These are phyloP conservation scores for Zophobas morio DNA, from an alignment of 1,140 invertebrate genomes.

Conservation along the genomic window DNA sequence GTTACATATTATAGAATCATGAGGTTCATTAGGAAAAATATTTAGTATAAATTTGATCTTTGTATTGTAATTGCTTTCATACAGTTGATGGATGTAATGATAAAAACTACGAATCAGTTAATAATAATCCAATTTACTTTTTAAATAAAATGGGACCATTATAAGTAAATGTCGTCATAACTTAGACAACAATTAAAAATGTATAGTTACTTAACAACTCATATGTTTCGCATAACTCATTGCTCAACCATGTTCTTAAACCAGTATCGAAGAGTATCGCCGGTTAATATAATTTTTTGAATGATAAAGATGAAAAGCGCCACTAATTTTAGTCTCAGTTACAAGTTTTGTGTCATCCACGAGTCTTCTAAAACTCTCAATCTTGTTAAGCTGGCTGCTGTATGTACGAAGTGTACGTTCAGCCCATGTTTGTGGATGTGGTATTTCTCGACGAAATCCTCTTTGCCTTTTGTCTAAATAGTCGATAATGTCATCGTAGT, in stretches of 20 bases:
- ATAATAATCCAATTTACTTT: no score
- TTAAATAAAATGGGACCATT: no score
- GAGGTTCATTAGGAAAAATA: no score
- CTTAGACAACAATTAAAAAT: no score
- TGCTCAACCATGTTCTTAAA: neutral
- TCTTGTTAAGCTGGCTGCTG: constrained; percentile 67
- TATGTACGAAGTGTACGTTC: constrained; percentile 83
- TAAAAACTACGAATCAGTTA: no score
- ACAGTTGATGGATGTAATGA: no score
- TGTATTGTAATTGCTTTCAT: no score
- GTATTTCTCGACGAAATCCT: constrained; percentile 78
- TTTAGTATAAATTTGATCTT: no score
- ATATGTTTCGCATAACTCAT: no score
- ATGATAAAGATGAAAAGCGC: constrained; percentile 62
- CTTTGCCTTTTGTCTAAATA: constrained; percentile 83
- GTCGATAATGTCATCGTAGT: constrained; percentile 88
- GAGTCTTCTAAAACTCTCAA: constrained; percentile 55
- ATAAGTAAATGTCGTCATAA: no score
- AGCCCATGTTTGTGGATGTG: constrained; percentile 85
- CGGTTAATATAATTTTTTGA: constrained; percentile 63
- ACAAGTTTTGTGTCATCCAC: constrained; percentile 60
- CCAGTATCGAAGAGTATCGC: constrained; percentile 51
- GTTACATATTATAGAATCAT: no score
- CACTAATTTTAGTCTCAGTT: constrained; percentile 62
- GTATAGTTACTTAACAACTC: no score